Evolutionary conservation across 2,888 invertebrate species (phyloP).

Genomic region (Pristionchus exspectatus): DNA sequence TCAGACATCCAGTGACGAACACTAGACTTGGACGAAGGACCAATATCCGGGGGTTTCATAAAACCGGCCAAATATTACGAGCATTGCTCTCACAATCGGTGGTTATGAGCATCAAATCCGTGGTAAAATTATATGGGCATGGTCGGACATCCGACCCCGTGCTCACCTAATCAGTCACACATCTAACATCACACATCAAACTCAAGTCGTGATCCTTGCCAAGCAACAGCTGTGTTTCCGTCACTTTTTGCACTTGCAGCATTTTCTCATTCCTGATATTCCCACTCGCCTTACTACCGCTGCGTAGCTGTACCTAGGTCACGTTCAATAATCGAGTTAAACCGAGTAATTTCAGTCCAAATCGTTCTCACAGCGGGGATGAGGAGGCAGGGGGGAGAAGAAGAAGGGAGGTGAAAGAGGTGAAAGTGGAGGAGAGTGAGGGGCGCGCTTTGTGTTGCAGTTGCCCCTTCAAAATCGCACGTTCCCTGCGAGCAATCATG

Average conservation of each 20-base stretch:
- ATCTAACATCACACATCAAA: neutral
- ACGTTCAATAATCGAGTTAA: neutral
- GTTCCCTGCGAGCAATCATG: neutral
- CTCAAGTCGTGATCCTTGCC: neutral
- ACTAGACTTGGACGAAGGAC: too few relatives aligned
- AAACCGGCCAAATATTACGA: too few relatives aligned
- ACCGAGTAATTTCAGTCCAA: too few relatives aligned
- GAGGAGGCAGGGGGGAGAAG: neutral
- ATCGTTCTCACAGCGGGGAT: neutral
- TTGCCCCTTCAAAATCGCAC: constrained; percentile 24
- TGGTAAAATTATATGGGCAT: too few relatives aligned
- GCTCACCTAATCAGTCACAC: neutral
- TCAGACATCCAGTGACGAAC: too few relatives aligned
- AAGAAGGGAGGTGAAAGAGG: neutral
- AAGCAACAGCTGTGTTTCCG: constrained; percentile 10
- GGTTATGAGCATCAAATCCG: too few relatives aligned
- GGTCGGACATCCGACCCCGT: too few relatives aligned
- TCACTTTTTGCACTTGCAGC: constrained; percentile 27
- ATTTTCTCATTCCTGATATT: too few relatives aligned
- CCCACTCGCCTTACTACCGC: neutral
- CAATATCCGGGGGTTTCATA: too few relatives aligned
- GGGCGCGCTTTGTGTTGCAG: neutral
- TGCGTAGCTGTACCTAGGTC: neutral
- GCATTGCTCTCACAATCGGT: too few relatives aligned
- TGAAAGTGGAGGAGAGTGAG: neutral